Conservation (phyloP, 2,113 vertebrate genomes). For the Poicephalus meyeri region DNA sequence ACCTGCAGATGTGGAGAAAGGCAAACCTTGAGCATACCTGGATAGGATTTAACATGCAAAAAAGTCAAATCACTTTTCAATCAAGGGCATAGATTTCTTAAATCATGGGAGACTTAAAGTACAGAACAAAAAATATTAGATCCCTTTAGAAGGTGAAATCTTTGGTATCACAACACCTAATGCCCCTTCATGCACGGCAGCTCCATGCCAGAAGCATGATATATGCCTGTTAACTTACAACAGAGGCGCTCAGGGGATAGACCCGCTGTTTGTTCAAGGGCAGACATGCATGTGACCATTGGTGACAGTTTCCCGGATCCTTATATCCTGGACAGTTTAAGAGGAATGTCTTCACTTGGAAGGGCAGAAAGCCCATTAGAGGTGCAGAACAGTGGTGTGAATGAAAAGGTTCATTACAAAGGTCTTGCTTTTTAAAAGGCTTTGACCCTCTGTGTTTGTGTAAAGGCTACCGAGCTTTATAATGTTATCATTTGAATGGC, state of each 20-base stretch:
- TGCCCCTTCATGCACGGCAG: background rate
- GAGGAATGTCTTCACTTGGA: background rate
- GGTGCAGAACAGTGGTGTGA: background rate
- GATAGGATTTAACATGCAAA: background rate
- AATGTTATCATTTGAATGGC: background rate
- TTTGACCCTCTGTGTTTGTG: background rate
- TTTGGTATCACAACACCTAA: background rate
- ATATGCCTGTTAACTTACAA: background rate
- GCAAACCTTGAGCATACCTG: background rate
- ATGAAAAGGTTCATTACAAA: background rate
- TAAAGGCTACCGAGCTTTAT: background rate
- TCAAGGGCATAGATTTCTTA: background rate
- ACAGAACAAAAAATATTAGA: background rate
- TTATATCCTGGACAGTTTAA: background rate
- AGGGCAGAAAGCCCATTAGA: background rate
- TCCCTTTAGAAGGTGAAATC: background rate
- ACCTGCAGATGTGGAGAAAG: background rate
- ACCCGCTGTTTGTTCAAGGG: background rate
- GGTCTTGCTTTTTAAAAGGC: background rate
- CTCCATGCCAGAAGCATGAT: background rate
- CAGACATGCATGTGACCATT: fast-evolving
- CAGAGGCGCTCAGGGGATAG: background rate
- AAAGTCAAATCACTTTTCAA: background rate
- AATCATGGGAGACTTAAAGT: background rate
- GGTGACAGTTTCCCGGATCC: background rate